Conservation (phyloP, 2,113 vertebrate genomes). For the Caranx ignobilis region DNA sequence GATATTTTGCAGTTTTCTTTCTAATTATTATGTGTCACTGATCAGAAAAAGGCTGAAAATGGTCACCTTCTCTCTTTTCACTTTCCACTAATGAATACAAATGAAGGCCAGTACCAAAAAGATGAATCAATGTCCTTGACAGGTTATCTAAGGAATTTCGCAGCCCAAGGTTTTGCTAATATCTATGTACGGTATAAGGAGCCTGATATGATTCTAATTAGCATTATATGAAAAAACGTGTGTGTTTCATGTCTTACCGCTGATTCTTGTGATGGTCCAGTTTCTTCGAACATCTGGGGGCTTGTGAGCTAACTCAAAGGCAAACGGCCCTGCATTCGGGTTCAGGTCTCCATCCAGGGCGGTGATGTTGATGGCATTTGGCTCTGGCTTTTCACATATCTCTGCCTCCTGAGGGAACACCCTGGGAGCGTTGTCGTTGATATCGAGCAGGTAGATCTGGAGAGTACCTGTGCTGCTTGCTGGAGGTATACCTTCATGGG, state of each 20-base stretch:
- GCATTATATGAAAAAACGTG: background rate
- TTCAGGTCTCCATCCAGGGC: constrained; percentile 94
- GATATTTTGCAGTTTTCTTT: background rate
- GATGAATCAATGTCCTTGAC: constrained; percentile 1
- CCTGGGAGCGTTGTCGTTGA: constrained; percentile 97
- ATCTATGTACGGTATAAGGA: background rate
- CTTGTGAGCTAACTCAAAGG: constrained; percentile 91
- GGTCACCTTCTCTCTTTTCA: background rate
- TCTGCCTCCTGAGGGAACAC: constrained; percentile 94
- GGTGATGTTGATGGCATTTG: constrained; percentile 96
- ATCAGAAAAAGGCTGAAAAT: background rate
- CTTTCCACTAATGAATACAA: constrained; percentile 9
- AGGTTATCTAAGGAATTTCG: constrained; percentile 11
- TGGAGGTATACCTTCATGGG: constrained; percentile 86
- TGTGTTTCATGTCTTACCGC: constrained; percentile 81
- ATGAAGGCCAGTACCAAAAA: background rate
- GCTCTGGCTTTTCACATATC: constrained; percentile 93
- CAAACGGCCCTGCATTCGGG: constrained; percentile 96
- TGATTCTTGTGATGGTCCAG: constrained; percentile 95
- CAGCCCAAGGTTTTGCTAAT: background rate
- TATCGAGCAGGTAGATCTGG: constrained; percentile 93
- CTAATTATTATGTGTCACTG: constrained; percentile 13
- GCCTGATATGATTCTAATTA: background rate
- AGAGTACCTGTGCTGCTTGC: constrained; percentile 96
- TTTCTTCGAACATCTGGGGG: constrained; percentile 91